Percentiles rank a stretch among this genome's conserved stretches.
Evolutionary conservation across 2,888 invertebrate species (phyloP).

Genomic region (Aphrophora alni): DNA sequence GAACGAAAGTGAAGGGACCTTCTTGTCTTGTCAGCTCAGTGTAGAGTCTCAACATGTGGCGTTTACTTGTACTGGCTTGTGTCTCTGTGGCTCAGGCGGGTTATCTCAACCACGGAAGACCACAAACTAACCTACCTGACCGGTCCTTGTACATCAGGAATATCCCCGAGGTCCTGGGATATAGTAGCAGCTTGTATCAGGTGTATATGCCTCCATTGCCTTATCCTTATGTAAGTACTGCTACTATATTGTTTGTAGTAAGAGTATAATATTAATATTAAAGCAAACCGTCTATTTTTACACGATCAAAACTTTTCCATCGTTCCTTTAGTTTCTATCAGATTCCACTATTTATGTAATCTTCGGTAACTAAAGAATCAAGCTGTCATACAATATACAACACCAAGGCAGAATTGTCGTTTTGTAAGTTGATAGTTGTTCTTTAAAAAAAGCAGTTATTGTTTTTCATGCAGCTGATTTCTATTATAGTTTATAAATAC

Average conservation of each 20-base stretch:
- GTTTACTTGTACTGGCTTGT: background rate
- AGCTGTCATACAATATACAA: too few species aligned
- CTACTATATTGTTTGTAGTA: background rate
- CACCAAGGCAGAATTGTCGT: too few species aligned
- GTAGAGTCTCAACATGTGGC: background rate
- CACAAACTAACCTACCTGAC: constrained; percentile 19
- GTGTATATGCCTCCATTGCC: constrained; percentile 23
- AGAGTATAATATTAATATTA: too few species aligned
- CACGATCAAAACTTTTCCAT: too few species aligned
- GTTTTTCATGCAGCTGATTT: too few species aligned
- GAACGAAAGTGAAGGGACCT: background rate
- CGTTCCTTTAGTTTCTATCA: too few species aligned
- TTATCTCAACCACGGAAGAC: background rate
- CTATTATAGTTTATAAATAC: too few species aligned
- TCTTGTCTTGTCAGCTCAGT: background rate
- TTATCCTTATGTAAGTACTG: constrained; percentile 4
- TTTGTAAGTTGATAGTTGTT: too few species aligned
- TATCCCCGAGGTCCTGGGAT: constrained; percentile 33
- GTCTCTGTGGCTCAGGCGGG: background rate
- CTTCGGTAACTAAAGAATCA: too few species aligned
- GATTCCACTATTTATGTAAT: too few species aligned
- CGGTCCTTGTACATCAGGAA: constrained; percentile 33
- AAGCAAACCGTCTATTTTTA: too few species aligned
- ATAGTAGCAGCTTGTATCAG: constrained; percentile 30
- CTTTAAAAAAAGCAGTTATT: too few species aligned